Evolutionary conservation across 2,113 vertebrate species (phyloP), one percentile per base, ranked within the genome.

Genomic region (Cheilinus undulatus): DNA sequence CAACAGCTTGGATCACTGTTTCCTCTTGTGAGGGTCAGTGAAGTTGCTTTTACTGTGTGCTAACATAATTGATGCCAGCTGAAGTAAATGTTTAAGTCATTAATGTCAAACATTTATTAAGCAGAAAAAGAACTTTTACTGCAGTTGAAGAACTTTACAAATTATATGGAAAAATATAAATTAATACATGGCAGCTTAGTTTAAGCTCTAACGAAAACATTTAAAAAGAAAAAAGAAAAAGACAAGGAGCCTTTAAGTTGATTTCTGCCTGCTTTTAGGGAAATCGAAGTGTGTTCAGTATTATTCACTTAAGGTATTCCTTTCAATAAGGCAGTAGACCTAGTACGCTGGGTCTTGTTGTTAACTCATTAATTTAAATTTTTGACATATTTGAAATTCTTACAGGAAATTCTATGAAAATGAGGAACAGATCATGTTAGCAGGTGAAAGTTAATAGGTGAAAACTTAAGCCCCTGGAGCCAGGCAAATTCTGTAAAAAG

Each of bases 1-100:
- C 71, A 27, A 13, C 15, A 3, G 65, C 36, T 71, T 20, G 20
- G 66, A 80, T 83, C 80, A 65, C 51, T 65, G 62, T 68, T 64
- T 74, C 65, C 60, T 63, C 42, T 34, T 20, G 59, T 57, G 23
- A 61, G 50, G 56, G 61, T 58, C 68, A 50, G 69, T 70, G 62
- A 74, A 66, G 32, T 56, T 19, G 24, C 56, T 32, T 52, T 43
- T 42, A 20, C 3, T 75, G 27, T 58, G 40, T 7, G 22, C 14
- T 36, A 14, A 40, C 7, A 26, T 50, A 48, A 70, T 61, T 36
- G 48, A n/a, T 27, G 49, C 27, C 5, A 19, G n/a, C 43, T 56
- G n/a, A 50, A 28, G 59, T 48, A 45, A 58, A 49, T 26, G 20
- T 23, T 27, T 22, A 65, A 72, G 51, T 48, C 5, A 61, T 49